Percentiles rank a stretch among this genome's conserved stretches.
Evolutionary conservation across 2,797 vertebrate species (phyloP).

Genomic region (Uromys caudimaculatus): DNA sequence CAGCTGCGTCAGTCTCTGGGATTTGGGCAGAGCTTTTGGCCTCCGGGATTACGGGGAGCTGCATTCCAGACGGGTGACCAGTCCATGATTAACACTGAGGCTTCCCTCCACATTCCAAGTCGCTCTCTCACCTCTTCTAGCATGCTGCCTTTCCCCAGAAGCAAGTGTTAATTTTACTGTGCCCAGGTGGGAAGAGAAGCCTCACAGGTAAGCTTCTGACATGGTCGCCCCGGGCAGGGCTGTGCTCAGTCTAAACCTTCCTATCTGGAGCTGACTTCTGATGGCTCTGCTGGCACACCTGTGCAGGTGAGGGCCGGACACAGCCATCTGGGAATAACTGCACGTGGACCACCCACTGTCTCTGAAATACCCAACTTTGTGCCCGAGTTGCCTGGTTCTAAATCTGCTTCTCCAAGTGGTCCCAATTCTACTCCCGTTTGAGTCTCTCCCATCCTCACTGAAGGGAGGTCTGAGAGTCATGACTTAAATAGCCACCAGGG

Average conservation of each 20-base stretch:
- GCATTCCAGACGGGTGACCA: not conserved
- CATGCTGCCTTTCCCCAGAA: not conserved
- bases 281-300: not conserved
- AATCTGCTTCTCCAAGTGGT: not conserved
- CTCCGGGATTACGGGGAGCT: not conserved
- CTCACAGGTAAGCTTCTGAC: not conserved
- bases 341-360: not conserved
- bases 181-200: not conserved
- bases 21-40: not conserved
- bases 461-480: conserved; percentile 90
- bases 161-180: not conserved
- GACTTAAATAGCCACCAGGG: conserved; percentile 91
- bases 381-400: not conserved
- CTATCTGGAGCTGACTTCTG: not conserved
- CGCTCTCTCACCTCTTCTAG: not conserved
- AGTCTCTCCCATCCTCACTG: conserved; percentile 75
- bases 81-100: too few species aligned
- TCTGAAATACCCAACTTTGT: too few species aligned
- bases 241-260: not conserved
- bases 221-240: not conserved
- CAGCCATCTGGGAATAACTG: not conserved
- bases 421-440: conserved; percentile 81
- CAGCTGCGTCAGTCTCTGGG: not conserved
- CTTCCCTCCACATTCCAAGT: not conserved
- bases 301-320: not conserved